These are phyloP conservation scores for Mugil cephalus DNA, from an alignment of 2,113 vertebrate genomes.

Conservation along the genomic window DNA sequence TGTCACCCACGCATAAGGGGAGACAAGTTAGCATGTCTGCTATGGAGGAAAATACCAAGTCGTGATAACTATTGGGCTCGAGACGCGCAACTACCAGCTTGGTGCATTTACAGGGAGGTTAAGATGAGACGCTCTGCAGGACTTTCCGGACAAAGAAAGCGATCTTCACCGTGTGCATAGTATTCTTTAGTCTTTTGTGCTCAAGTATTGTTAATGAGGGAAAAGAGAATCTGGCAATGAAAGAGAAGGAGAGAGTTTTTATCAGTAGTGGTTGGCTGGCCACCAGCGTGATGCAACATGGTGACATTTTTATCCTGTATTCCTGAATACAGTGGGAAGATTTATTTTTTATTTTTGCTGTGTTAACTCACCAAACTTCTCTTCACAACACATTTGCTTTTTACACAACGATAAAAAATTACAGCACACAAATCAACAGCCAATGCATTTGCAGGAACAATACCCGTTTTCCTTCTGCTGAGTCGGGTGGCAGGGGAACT, in stretches of 20 bases:
- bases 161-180: not conserved
- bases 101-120: not conserved
- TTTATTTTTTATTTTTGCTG: constrained; percentile 29
- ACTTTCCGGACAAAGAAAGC: not conserved
- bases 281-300: constrained; percentile 60
- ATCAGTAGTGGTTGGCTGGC: constrained; percentile 60
- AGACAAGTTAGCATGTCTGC: not conserved
- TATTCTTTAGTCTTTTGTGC: too few relatives aligned
- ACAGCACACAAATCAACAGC: constrained; percentile 41
- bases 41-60: not conserved
- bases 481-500: too few relatives aligned
- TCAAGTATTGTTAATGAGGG: constrained; percentile 48
- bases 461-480: too few relatives aligned
- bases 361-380: not conserved
- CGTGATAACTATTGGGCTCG: not conserved
- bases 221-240: constrained; percentile 21
- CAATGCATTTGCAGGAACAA: too few relatives aligned
- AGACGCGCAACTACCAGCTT: constrained; percentile 6
- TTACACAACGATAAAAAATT: too few relatives aligned
- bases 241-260: constrained; percentile 36
- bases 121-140: not conserved
- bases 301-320: constrained; percentile 58
- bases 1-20: constrained; percentile 25
- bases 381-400: too few relatives aligned
- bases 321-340: constrained; percentile 38